phyloP scores from a whole-genome alignment of 2,113 vertebrate genomes.

The Myiozetetes cayanensis region DNA sequence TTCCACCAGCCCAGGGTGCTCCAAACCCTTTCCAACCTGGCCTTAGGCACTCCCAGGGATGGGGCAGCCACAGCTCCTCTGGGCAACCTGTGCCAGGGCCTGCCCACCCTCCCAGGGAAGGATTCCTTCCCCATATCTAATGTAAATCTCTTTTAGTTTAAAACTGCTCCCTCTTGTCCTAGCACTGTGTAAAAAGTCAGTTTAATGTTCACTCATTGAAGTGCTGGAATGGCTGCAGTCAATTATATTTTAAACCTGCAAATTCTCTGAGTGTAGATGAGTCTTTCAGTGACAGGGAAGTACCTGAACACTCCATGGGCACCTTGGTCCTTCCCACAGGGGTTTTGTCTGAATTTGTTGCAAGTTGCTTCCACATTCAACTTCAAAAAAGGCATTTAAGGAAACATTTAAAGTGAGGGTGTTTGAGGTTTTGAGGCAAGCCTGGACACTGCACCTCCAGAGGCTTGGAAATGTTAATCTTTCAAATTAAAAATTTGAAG shows the following conservation, averaged over 20 bases:
- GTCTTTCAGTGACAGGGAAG: neutral
- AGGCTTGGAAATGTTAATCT: neutral
- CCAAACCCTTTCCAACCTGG: neutral
- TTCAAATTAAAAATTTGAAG: neutral
- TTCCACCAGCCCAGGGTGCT: rapidly evolving
- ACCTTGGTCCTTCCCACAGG: neutral
- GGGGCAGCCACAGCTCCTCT: neutral
- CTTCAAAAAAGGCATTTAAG: rapidly evolving
- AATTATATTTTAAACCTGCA: neutral
- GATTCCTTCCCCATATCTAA: neutral
- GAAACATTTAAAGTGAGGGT: neutral
- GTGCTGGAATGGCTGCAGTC: neutral
- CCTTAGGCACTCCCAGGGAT: neutral
- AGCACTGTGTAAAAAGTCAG: neutral
- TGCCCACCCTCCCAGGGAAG: rapidly evolving
- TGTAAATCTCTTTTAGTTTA: neutral
- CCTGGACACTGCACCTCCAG: neutral
- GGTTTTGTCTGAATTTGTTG: neutral
- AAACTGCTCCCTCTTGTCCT: neutral
- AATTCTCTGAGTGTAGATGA: neutral
- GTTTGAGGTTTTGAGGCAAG: neutral
- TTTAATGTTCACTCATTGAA: neutral
- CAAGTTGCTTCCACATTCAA: neutral
- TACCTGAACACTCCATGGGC: neutral
- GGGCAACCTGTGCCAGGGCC: neutral